Conservation (phyloP, 1,140 invertebrate species). For the Papilio helenus region DNA sequence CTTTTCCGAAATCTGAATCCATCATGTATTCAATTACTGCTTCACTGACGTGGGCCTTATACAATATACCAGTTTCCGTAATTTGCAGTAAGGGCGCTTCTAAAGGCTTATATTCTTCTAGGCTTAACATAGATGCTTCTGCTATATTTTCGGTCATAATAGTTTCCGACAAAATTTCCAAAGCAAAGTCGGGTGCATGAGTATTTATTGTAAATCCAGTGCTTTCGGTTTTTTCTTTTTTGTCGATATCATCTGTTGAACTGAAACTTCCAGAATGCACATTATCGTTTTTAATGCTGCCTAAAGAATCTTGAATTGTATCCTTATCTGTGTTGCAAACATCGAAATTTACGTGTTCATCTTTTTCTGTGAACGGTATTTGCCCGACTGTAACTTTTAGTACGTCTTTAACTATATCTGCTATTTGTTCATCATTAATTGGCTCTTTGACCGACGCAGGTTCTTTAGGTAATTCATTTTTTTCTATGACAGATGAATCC, state of each 20-base stretch:
- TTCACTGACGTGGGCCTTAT: slow-evolving; percentile 12
- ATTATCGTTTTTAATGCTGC: background rate
- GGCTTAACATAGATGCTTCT: background rate
- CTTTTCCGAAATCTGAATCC: background rate
- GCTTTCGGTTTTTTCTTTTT: background rate
- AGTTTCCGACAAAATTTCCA: slow-evolving; percentile 11
- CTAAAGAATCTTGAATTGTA: background rate
- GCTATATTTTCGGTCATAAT: slow-evolving; percentile 19
- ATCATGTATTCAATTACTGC: background rate
- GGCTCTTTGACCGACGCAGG: background rate
- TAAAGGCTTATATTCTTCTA: slow-evolving; percentile 20
- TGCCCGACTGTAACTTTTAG: background rate
- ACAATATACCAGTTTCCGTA: slow-evolving; percentile 1
- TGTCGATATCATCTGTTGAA: background rate
- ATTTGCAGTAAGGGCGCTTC: background rate
- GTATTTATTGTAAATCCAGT: slow-evolving; percentile 3
- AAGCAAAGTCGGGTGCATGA: slow-evolving; percentile 8
- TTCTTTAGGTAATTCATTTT: background rate
- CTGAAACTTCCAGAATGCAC: background rate
- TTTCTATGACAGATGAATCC: background rate
- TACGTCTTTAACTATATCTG: background rate
- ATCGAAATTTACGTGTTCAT: background rate
- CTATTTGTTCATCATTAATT: background rate
- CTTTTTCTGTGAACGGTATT: background rate
- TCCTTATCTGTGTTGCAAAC: background rate